A percentile compares a stretch with the other conserved stretches of the same genome.
phyloP scores from a whole-genome alignment of 2,888 invertebrate genomes.

The Nycteola revayana region DNA sequence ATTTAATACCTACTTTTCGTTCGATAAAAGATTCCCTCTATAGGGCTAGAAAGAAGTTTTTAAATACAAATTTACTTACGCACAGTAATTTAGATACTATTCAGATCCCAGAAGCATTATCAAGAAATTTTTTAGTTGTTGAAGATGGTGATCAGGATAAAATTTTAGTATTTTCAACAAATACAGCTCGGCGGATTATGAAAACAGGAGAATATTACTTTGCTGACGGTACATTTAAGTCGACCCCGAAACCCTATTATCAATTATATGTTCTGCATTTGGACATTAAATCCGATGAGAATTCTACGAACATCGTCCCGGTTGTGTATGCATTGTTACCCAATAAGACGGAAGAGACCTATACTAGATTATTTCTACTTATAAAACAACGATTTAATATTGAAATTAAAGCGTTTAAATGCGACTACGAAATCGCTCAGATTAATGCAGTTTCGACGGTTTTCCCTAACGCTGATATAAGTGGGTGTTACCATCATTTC shows the following conservation, averaged over 20 bases:
- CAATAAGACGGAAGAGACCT: constrained; percentile 7
- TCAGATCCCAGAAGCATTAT: constrained; percentile 2
- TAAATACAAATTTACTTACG: constrained; percentile 1
- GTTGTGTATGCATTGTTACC: constrained; percentile 7
- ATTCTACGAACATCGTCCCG: constrained; percentile 8
- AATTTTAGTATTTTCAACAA: constrained; percentile 2
- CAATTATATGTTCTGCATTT: constrained; percentile 9
- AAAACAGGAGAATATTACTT: background rate
- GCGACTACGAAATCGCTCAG: no score
- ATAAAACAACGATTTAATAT: constrained; percentile 12
- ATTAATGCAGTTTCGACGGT: no score
- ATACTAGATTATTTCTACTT: constrained; percentile 2
- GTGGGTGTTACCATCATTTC: no score
- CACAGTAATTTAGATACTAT: constrained; percentile 2
- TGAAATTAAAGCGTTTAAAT: no score
- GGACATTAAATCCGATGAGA: constrained; percentile 2
- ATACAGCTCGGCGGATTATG: background rate
- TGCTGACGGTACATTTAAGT: constrained; percentile 8
- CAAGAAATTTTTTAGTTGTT: background rate
- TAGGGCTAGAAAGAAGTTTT: background rate
- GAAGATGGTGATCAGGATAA: constrained; percentile 2
- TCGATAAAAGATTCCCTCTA: background rate
- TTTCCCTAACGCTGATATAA: no score
- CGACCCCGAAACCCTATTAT: constrained; percentile 7
- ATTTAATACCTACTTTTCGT: constrained; percentile 2